Conservation (phyloP, 2,888 invertebrate genomes). For the Prosapia bicincta region DNA sequence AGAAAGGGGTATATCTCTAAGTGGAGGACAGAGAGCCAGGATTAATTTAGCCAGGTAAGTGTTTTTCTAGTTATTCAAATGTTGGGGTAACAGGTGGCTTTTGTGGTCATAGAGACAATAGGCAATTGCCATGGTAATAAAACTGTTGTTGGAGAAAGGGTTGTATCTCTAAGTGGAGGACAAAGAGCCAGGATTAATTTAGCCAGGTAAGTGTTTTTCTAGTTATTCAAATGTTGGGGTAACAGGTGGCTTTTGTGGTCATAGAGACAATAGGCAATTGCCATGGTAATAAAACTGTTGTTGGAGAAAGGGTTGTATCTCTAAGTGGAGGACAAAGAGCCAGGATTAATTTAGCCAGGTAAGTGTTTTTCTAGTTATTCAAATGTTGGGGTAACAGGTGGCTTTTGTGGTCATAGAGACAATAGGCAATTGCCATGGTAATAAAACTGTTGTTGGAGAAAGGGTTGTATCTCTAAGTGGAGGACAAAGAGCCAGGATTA, state of each 20-base stretch:
- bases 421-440: too few relatives aligned
- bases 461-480: slow-evolving; percentile 81
- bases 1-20: slow-evolving; percentile 80
- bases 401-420: too few relatives aligned
- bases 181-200: slow-evolving; percentile 72
- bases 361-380: too few relatives aligned
- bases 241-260: too few relatives aligned
- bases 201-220: slow-evolving; percentile 47
- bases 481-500: slow-evolving; percentile 76
- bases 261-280: too few relatives aligned
- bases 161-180: slow-evolving; percentile 81
- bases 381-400: too few relatives aligned
- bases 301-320: slow-evolving; percentile 82
- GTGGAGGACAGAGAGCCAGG: slow-evolving; percentile 84
- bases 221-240: too few relatives aligned
- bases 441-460: slow-evolving; percentile 82
- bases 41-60: slow-evolving; percentile 50
- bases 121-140: slow-evolving; percentile 80
- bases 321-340: slow-evolving; percentile 87
- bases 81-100: too few relatives aligned
- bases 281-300: slow-evolving; percentile 78
- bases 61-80: too few relatives aligned
- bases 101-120: too few relatives aligned
- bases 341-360: slow-evolving; percentile 53
- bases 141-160: slow-evolving; percentile 82